Base-by-base conservation (phyloP, 1,140 invertebrate species). In the Cheumatopsyche charites region DNA sequence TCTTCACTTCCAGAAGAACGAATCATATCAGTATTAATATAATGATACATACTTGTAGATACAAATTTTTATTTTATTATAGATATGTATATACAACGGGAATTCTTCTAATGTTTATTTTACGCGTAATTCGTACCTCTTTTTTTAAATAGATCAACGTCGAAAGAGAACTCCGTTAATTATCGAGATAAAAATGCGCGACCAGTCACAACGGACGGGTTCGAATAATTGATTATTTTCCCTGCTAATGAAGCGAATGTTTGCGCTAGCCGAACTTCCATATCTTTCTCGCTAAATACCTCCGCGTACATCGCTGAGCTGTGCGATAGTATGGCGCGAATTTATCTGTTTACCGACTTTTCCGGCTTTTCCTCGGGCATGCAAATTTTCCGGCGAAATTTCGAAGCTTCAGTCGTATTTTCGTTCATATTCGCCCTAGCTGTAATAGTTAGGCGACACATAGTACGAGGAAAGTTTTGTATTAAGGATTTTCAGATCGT, bases 401-500 rank as follows among this genome's bases (percentile, higher is more conserved):
- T 68, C 67, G 19, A 41, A 68, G 55, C 67, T 13, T 68, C 67
- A 25, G 67, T 68, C 67, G 67, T 68, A 68, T 68, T 68, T 58
- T 68, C 47, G 55, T 58, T 52, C 67, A 52, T 55, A 23, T 68
- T 68, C 67, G 29, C 42, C 2, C 29, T 43, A 43, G 36, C 63
- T 45, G 11, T 45, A 15, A n/a, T n/a, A n/a, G n/a, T n/a, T n/a
- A n/a, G n/a, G n/a, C n/a, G n/a, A n/a, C n/a, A n/a, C n/a, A n/a
- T n/a, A n/a, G n/a, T n/a, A n/a, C n/a, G n/a, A n/a, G n/a, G n/a
- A n/a, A n/a, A n/a, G n/a, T n/a, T n/a, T n/a, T n/a, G n/a, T n/a
- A n/a, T n/a, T n/a, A n/a, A n/a, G n/a, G n/a, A n/a, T n/a, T n/a
- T n/a, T n/a, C n/a, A n/a, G n/a, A n/a, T n/a, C n/a, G n/a, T n/a